These are phyloP conservation scores for Heliconius erato DNA, from an alignment of 2,888 invertebrate genomes.

Conservation along the genomic window DNA sequence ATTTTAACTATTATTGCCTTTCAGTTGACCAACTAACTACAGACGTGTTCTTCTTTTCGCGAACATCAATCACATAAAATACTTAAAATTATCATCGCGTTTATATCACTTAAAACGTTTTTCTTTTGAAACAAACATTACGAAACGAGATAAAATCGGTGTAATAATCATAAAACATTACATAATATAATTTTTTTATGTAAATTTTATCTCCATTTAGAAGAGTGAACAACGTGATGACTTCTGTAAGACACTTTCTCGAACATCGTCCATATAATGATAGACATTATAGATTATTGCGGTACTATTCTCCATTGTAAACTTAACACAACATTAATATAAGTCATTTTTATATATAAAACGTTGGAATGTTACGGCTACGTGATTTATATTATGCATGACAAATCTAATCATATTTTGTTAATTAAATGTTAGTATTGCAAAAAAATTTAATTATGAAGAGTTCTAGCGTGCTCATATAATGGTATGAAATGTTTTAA, in stretches of 20 bases:
- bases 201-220: conserved; percentile 52
- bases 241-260: conserved; percentile 56
- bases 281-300: conserved; percentile 38
- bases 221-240: conserved; percentile 46
- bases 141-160: neutral
- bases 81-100: neutral
- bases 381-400: conserved; percentile 15
- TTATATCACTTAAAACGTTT: neutral
- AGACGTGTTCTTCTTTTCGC: neutral
- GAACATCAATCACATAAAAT: conserved; percentile 5
- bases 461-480: neutral
- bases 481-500: neutral
- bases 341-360: neutral
- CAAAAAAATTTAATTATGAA: neutral
- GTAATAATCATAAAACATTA: conserved; percentile 43
- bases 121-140: conserved; percentile 18
- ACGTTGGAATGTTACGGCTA: neutral
- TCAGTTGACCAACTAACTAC: neutral
- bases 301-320: conserved; percentile 24
- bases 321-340: neutral
- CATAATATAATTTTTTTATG: conserved; percentile 51
- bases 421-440: neutral
- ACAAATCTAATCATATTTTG: conserved; percentile 7
- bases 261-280: conserved; percentile 42
- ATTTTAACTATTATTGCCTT: too few relatives aligned